Evolutionary conservation across 2,797 vertebrate species (phyloP).

Genomic region (Sebastes melanostomus): DNA sequence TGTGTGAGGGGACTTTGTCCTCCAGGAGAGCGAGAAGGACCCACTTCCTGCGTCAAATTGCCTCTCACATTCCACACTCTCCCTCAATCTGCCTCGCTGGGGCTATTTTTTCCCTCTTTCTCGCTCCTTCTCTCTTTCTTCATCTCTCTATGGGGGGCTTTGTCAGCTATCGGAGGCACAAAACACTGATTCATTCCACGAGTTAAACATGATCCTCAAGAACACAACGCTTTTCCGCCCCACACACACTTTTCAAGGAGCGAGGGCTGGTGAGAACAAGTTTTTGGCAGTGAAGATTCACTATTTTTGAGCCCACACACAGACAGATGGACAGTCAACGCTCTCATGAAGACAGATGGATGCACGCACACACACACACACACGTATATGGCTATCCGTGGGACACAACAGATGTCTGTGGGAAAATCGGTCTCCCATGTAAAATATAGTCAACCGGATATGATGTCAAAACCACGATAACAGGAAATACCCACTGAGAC

Average conservation of each 20-base stretch:
- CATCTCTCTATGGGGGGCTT: conserved; percentile 81
- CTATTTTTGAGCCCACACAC: conserved; percentile 74
- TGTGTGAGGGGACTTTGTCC: conserved; percentile 69
- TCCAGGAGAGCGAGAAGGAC: conserved; percentile 63
- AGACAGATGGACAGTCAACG: conserved; percentile 69
- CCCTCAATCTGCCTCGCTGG: conserved; percentile 57
- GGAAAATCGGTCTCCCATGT: conserved; percentile 70
- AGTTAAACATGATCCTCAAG: conserved; percentile 75
- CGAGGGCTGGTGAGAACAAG: conserved; percentile 60
- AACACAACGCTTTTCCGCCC: conserved; percentile 53
- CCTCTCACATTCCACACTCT: conserved; percentile 82
- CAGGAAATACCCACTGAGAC: conserved; percentile 65
- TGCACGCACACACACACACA: conserved; percentile 17
- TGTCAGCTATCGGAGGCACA: conserved; percentile 77
- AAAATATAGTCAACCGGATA: conserved; percentile 66
- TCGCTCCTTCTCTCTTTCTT: conserved; percentile 64
- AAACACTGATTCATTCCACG: conserved; percentile 81
- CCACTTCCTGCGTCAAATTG: conserved; percentile 82
- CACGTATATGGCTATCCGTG: conserved; percentile 25
- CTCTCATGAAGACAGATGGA: conserved; percentile 63
- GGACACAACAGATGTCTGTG: conserved; percentile 76
- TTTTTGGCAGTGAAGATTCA: conserved; percentile 64
- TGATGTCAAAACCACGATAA: conserved; percentile 67
- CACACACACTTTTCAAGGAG: conserved; percentile 38
- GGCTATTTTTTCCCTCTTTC: conserved; percentile 66